Evolutionary conservation across 2,888 invertebrate genomes (phyloP).

Genomic region (Corythucha ciliata): DNA sequence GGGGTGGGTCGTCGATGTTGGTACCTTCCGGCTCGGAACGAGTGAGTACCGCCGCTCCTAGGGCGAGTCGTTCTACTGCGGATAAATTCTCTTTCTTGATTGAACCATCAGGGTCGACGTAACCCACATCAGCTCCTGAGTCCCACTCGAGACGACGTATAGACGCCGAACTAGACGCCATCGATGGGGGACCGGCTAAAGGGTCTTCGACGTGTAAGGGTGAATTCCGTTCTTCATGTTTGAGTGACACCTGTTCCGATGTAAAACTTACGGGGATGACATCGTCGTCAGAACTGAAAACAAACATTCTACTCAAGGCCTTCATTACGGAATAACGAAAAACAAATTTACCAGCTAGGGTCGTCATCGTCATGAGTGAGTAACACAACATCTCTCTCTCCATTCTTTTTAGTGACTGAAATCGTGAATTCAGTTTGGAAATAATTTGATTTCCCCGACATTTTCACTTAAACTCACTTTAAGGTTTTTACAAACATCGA

Average conservation of each 20-base stretch:
- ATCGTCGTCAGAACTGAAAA: too few relatives aligned
- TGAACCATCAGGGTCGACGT: slow-evolving; percentile 39
- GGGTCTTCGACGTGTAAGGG: neutral
- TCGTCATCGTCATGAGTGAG: neutral
- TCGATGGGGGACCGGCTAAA: slow-evolving; percentile 6
- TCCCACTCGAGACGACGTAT: slow-evolving; percentile 77
- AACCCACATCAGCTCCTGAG: slow-evolving; percentile 77
- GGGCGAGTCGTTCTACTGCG: slow-evolving; percentile 54
- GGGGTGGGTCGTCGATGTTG: neutral
- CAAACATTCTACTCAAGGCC: neutral
- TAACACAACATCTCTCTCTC: neutral
- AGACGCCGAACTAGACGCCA: slow-evolving; percentile 51
- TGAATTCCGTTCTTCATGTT: neutral
- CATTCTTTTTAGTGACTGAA: slow-evolving; percentile 15
- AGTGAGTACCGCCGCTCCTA: slow-evolving; percentile 42
- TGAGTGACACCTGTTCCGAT: too few relatives aligned
- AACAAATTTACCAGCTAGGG: neutral
- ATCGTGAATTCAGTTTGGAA: slow-evolving; percentile 27
- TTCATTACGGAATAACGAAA: neutral
- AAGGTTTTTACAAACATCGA: too few relatives aligned
- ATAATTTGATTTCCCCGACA: slow-evolving; percentile 28
- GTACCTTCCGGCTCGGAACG: slow-evolving; percentile 45
- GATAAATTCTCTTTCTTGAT: slow-evolving; percentile 41
- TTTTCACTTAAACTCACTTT: too few relatives aligned
- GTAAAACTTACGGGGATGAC: too few relatives aligned